These are phyloP conservation scores for Drosophila kuntzei DNA, from an alignment of 2,888 invertebrate species.

Conservation along the genomic window DNA sequence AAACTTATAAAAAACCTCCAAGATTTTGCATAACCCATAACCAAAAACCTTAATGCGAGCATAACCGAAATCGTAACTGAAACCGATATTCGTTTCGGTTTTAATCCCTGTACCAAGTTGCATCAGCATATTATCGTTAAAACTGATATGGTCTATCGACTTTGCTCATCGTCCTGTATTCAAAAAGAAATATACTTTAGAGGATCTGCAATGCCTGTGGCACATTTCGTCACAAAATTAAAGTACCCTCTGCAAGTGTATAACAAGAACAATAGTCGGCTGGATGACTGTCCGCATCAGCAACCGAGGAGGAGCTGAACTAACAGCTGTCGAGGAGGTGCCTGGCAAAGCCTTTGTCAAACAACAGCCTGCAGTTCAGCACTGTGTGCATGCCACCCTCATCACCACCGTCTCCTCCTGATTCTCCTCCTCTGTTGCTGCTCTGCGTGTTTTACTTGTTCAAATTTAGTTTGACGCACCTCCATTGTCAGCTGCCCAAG, in stretches of 20 bases:
- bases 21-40: no score
- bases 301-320: background rate
- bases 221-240: background rate
- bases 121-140: no score
- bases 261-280: background rate
- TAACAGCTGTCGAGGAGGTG: constrained; percentile 17
- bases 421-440: background rate
- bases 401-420: background rate
- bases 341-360: constrained; percentile 36
- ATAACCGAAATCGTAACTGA: no score
- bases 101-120: no score
- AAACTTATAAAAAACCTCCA: no score
- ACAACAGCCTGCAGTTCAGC: constrained; percentile 26
- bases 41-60: no score
- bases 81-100: no score
- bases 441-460: constrained; percentile 8
- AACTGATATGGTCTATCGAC: no score
- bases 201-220: background rate
- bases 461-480: constrained; percentile 38
- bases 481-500: constrained; percentile 25
- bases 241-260: background rate
- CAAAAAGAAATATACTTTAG: no score
- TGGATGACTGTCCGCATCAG: constrained; percentile 21
- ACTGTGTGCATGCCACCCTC: background rate
- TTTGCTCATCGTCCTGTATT: no score